Evolutionary conservation across 23 tunicate genomes (phyloP), one percentile per base, ranked within the genome.

Genomic region (Clavelina lepadiformis): DNA sequence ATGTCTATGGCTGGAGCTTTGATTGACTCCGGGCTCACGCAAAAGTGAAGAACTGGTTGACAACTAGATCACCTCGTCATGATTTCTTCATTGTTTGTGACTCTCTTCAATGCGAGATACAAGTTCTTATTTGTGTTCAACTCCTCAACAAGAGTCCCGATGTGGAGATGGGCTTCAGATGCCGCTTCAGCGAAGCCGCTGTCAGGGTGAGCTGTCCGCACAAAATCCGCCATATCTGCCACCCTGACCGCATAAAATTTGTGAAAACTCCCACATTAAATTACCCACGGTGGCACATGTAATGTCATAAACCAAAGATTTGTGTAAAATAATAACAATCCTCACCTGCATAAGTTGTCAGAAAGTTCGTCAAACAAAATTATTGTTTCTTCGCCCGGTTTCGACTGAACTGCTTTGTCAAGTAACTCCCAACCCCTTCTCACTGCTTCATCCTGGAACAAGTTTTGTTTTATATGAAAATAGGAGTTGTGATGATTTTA

Each of bases 91-190:
- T 81, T 63, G 21, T 75, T 68, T 7, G 81, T 79, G 0, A 81
- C 89, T 44, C 51, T 56, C 28, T 55, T 47, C 33, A 89, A 45
- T 22, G 83, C 63, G 19, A 70, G 45, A 46, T 76, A 85, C 49
- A 89, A 52, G n/a, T 75, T 70, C 56, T 47, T 23, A 38, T 84
- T 61, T 37, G 97, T 89, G 74, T 89, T 89, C 32, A 89, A 33
- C 46, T 93, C 88, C 69, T 93, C 98, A 26, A 93, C 97, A 67
- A 81, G 51, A 0, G 97, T 89, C 24, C 94, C 98, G 38, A 93
- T 69, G 33, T 66, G 51, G 5, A 83, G 69, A 74, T 93, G 94
- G 8, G 93, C 92, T 61, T 85, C 88, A 46, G 77, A 74, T 18
- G 98, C 98, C n/a, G 98, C 93, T 31, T 93, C 80, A 19, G 74